phyloP scores from a whole-genome alignment of 2,113 vertebrate species.

The Actenoides lindsayi region DNA sequence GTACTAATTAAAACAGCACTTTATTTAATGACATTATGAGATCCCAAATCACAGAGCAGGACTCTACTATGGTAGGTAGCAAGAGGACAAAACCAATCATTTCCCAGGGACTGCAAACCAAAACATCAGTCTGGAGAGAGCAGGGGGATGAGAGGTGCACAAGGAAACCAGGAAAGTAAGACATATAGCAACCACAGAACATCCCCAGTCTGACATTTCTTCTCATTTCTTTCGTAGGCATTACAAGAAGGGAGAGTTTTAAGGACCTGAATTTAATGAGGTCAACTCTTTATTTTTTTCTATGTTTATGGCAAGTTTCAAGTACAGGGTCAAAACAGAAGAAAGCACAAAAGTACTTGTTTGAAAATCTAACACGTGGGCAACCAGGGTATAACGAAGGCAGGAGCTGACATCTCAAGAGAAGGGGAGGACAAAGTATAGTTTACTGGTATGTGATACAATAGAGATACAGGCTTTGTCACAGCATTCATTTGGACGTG shows the following conservation, averaged over 20 bases:
- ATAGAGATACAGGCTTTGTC: not conserved
- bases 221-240: not conserved
- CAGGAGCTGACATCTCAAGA: not conserved
- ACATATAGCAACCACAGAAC: not conserved
- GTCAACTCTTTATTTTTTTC: not conserved
- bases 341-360: not conserved
- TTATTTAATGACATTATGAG: not conserved
- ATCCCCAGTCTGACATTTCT: not conserved
- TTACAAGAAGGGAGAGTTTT: not conserved
- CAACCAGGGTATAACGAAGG: not conserved
- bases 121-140: not conserved
- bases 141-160: not conserved
- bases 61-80: not conserved
- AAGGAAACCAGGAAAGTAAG: not conserved
- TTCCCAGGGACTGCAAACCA: not conserved
- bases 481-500: not conserved
- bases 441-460: not conserved
- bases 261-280: slow-evolving; percentile 14
- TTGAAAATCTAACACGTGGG: not conserved
- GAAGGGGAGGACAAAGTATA: not conserved
- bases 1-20: not conserved
- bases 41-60: not conserved
- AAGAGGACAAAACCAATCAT: not conserved
- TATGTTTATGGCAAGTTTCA: not conserved
- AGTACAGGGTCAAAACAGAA: not conserved